phyloP scores from a whole-genome alignment of 2,113 vertebrate genomes.

The Zosterops lateralis region DNA sequence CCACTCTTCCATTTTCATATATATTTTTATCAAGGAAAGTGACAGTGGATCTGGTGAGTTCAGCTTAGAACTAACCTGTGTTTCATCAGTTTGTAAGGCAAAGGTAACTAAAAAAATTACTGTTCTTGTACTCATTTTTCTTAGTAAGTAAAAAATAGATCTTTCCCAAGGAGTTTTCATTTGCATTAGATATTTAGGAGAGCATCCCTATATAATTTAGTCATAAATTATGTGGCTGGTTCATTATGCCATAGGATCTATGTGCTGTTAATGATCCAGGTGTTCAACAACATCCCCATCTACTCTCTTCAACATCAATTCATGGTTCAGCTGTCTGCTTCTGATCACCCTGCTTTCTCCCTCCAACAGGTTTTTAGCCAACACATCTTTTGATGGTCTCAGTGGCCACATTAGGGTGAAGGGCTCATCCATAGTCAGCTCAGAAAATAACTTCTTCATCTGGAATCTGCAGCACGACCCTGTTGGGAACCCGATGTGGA shows the following conservation, averaged over 20 bases:
- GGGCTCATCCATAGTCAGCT: constrained; percentile 82
- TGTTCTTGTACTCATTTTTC: not conserved
- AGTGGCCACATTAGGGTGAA: constrained; percentile 89
- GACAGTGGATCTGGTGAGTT: not conserved
- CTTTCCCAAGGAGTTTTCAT: not conserved
- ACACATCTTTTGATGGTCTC: constrained; percentile 90
- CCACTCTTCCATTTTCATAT: not conserved
- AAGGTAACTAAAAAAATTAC: not conserved
- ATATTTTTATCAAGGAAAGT: not conserved
- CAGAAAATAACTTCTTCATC: constrained; percentile 91
- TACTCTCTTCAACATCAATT: not conserved
- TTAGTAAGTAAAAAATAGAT: not conserved
- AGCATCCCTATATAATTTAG: not conserved
- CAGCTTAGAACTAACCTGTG: not conserved
- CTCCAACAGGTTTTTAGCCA: constrained; percentile 86
- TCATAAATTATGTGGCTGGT: not conserved
- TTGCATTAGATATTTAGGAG: not conserved
- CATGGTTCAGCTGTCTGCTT: not conserved
- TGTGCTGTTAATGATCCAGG: not conserved
- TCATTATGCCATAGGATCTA: not conserved
- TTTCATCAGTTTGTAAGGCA: not conserved
- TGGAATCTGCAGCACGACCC: constrained; percentile 95
- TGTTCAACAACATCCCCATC: not conserved
- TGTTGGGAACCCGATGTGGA: constrained; percentile 91
- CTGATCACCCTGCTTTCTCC: constrained; percentile 20